Conservation (phyloP, 2,113 vertebrate genomes). For the Myrmecophaga tridactyla region DNA sequence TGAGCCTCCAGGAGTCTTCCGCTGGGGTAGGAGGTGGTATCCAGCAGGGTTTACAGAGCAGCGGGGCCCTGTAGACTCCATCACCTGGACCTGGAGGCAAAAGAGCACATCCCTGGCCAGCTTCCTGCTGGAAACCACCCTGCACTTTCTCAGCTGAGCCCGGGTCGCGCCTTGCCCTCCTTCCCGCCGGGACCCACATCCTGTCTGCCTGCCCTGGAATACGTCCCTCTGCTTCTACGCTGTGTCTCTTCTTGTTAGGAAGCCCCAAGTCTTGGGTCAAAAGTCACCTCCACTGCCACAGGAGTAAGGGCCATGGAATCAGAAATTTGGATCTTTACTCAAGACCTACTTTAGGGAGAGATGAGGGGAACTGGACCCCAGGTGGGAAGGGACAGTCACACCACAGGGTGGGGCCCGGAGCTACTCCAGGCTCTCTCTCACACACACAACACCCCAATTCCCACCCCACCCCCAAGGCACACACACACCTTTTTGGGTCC, state of each 20-base stretch:
- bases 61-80: background rate
- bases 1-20: background rate
- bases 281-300: background rate
- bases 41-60: background rate
- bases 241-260: background rate
- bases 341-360: background rate
- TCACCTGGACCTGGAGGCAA: background rate
- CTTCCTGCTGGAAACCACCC: background rate
- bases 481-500: background rate
- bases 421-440: background rate
- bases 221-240: background rate
- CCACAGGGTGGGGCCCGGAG: background rate
- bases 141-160: background rate
- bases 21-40: background rate
- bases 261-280: background rate
- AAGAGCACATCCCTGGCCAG: too few species aligned
- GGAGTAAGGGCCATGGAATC: background rate
- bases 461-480: background rate
- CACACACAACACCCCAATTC: background rate
- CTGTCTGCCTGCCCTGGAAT: background rate
- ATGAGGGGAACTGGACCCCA: background rate
- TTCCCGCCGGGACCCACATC: background rate
- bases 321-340: background rate
- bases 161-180: background rate
- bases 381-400: background rate